phyloP scores from a whole-genome alignment of 2,797 vertebrate species.

The Chloroceryle inda region DNA sequence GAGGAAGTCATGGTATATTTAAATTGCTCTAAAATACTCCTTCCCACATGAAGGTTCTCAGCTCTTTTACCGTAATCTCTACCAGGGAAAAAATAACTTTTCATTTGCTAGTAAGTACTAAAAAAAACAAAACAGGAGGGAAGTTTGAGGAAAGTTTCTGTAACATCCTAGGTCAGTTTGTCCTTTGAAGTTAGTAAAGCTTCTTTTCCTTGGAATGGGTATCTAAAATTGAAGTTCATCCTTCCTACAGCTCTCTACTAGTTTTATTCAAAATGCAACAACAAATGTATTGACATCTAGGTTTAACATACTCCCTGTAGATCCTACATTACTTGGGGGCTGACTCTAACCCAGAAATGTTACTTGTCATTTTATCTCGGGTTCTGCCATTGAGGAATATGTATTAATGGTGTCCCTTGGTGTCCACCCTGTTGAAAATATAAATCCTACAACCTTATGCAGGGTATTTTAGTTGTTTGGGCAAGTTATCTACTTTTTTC shows the following conservation, averaged over 20 bases:
- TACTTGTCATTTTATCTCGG: not conserved
- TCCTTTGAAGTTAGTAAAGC: not conserved
- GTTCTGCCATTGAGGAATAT: not conserved
- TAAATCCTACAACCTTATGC: not conserved
- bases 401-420: not conserved
- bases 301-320: not conserved
- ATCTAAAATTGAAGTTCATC: slow-evolving; percentile 40
- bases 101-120: not conserved
- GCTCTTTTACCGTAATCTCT: not conserved
- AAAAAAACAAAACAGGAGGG: not conserved
- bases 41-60: slow-evolving; percentile 4
- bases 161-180: slow-evolving; percentile 16
- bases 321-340: not conserved
- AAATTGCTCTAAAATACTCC: not conserved
- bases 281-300: not conserved
- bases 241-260: not conserved
- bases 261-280: slow-evolving; percentile 18
- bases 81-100: slow-evolving; percentile 16
- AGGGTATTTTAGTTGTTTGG: not conserved
- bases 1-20: not conserved
- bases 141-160: not conserved
- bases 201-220: slow-evolving; percentile 40
- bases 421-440: not conserved
- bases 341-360: not conserved
- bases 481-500: not conserved